Conservation (phyloP, 2,888 invertebrate species). For the Spilosoma lubricipeda region DNA sequence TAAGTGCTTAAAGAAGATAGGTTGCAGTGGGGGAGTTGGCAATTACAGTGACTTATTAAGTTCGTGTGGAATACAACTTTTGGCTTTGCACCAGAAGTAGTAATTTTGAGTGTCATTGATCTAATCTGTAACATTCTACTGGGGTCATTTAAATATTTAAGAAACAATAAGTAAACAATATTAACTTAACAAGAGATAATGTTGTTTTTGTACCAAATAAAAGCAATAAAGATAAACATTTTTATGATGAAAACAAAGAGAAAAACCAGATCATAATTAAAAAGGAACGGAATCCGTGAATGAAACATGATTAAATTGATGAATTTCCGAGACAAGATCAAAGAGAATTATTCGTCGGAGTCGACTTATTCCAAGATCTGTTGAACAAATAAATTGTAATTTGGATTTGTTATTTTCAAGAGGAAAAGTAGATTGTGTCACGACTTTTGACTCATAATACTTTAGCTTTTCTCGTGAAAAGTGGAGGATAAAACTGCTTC, state of each 20-base stretch:
- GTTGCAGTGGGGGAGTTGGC: conserved; percentile 24
- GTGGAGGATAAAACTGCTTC: conserved; percentile 14
- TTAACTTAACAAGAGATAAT: background rate
- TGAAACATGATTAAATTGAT: conserved; percentile 31
- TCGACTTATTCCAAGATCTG: conserved; percentile 21
- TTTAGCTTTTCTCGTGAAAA: conserved; percentile 15
- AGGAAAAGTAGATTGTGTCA: conserved; percentile 28
- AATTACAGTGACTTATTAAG: conserved; percentile 56
- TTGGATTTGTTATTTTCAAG: conserved; percentile 39
- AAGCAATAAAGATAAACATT: background rate
- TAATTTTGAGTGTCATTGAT: conserved; percentile 1
- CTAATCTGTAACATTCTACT: conserved; percentile 14
- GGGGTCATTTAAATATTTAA: background rate
- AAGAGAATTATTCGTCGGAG: conserved; percentile 24
- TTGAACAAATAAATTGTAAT: conserved; percentile 32
- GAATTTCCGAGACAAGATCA: conserved; percentile 28
- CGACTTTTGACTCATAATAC: conserved; percentile 27
- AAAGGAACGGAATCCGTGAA: conserved; percentile 14
- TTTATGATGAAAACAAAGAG: background rate
- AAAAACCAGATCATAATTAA: conserved; percentile 4
- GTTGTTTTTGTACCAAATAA: background rate
- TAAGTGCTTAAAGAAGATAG: conserved; percentile 23
- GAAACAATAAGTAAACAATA: background rate
- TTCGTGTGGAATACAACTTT: conserved; percentile 43
- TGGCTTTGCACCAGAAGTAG: conserved; percentile 27